These are phyloP conservation scores for Drosophila ezoana DNA, from an alignment of 2,888 invertebrate species.

Conservation along the genomic window DNA sequence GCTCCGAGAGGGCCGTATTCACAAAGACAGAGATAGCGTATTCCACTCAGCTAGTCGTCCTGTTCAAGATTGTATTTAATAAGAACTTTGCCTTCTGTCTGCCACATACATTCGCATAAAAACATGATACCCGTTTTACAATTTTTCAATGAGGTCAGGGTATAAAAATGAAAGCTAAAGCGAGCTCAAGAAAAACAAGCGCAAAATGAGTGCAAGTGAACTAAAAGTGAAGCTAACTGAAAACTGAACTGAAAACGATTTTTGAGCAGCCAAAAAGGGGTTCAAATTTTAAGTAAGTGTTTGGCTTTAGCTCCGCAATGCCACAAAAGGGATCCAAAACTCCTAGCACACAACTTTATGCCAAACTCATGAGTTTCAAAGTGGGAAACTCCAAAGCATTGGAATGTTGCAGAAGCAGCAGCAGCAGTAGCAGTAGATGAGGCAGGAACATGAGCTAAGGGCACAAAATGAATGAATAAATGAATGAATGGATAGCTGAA, in stretches of 20 bases:
- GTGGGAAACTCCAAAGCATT: constrained; percentile 31
- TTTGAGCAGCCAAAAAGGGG: constrained; percentile 58
- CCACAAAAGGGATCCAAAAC: constrained; percentile 36
- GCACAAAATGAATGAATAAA: constrained; percentile 62
- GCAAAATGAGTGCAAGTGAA: constrained; percentile 61
- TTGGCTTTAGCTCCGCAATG: constrained; percentile 32
- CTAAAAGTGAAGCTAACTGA: constrained; percentile 61
- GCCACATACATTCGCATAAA: too few relatives aligned
- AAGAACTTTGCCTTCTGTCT: too few relatives aligned
- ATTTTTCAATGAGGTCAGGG: too few relatives aligned
- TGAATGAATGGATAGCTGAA: constrained; percentile 67
- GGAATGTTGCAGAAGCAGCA: constrained; percentile 40
- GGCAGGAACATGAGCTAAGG: constrained; percentile 41
- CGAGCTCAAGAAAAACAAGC: constrained; percentile 4
- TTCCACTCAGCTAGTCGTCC: too few relatives aligned
- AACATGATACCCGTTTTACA: too few relatives aligned
- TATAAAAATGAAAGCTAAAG: too few relatives aligned
- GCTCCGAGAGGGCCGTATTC: neutral
- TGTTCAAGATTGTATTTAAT: too few relatives aligned
- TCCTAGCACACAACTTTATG: constrained; percentile 38
- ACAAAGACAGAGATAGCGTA: too few relatives aligned
- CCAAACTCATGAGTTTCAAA: constrained; percentile 44
- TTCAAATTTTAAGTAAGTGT: constrained; percentile 59
- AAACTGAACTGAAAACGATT: constrained; percentile 61
- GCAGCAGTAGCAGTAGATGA: constrained; percentile 4